Evolutionary conservation across 2,113 vertebrate species (phyloP).

Genomic region (Platysternon megacephalum): DNA sequence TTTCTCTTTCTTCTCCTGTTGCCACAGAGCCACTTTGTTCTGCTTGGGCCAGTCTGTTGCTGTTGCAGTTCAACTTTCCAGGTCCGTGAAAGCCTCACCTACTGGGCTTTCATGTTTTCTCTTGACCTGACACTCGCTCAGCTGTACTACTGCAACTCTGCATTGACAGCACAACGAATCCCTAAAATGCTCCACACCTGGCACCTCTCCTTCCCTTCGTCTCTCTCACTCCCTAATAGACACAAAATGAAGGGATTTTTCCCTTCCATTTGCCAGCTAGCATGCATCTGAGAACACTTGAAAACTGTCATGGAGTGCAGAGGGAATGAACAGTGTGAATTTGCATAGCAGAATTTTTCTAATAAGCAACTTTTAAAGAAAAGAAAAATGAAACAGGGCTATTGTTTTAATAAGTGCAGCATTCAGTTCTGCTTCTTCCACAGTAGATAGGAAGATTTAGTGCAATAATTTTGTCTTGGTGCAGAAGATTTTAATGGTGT

Average conservation of each 20-base stretch:
- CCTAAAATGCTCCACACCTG: background rate
- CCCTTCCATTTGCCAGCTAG: background rate
- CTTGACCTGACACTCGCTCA: background rate
- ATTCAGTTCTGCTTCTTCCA: background rate
- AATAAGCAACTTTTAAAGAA: background rate
- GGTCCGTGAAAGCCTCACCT: background rate
- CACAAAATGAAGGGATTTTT: background rate
- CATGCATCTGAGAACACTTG: background rate
- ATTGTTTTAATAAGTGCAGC: background rate
- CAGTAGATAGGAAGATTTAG: background rate
- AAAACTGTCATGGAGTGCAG: background rate
- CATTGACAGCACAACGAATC: background rate
- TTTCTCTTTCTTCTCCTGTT: conserved; percentile 14
- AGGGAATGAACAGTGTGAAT: background rate
- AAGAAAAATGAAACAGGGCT: background rate
- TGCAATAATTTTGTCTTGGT: background rate
- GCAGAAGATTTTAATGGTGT: background rate
- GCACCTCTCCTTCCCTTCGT: background rate
- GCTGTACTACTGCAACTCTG: background rate
- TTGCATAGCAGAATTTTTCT: background rate
- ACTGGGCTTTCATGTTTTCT: background rate
- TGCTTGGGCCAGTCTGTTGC: fast-evolving
- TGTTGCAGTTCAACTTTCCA: background rate
- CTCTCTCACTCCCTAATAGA: background rate
- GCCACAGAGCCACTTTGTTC: background rate